phyloP scores from a whole-genome alignment of 2,888 invertebrate species.

The Galerucella pusilla region DNA sequence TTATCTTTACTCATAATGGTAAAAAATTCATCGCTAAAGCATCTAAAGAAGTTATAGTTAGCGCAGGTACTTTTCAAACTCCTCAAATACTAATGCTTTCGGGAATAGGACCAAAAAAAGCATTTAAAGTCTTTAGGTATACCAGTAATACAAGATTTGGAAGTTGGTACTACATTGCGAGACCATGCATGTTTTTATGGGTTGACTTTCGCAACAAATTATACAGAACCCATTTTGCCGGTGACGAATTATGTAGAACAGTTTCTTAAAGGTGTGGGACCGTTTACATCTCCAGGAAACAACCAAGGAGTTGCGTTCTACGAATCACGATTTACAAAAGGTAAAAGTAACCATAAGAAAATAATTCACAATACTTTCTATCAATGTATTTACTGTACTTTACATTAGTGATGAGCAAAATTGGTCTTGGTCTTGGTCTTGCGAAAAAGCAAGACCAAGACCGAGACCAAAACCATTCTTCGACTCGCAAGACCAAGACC shows the following conservation, averaged over 20 bases:
- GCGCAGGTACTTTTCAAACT: conserved; percentile 83
- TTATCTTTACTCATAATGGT: conserved; percentile 74
- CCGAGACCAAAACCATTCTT: no score
- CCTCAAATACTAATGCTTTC: conserved; percentile 87
- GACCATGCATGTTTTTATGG: conserved; percentile 80
- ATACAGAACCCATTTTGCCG: conserved; percentile 59
- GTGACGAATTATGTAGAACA: conserved; percentile 68
- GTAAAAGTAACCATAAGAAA: background rate
- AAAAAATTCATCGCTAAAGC: conserved; percentile 68
- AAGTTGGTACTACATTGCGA: conserved; percentile 81
- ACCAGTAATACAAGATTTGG: conserved; percentile 72
- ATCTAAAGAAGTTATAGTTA: conserved; percentile 78
- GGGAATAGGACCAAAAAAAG: conserved; percentile 75
- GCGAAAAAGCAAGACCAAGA: no score
- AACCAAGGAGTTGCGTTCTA: conserved; percentile 51
- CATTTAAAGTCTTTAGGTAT: conserved; percentile 72
- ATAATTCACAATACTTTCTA: no score
- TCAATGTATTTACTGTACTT: no score
- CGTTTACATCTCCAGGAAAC: conserved; percentile 49
- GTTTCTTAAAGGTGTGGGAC: conserved; percentile 44
- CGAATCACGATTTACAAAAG: conserved; percentile 46
- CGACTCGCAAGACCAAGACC: no score
- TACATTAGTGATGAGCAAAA: no score
- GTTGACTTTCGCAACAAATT: conserved; percentile 76
- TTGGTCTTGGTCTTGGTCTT: no score